phyloP scores from a whole-genome alignment of 2,888 invertebrate species.

The Megamerina dolium region DNA sequence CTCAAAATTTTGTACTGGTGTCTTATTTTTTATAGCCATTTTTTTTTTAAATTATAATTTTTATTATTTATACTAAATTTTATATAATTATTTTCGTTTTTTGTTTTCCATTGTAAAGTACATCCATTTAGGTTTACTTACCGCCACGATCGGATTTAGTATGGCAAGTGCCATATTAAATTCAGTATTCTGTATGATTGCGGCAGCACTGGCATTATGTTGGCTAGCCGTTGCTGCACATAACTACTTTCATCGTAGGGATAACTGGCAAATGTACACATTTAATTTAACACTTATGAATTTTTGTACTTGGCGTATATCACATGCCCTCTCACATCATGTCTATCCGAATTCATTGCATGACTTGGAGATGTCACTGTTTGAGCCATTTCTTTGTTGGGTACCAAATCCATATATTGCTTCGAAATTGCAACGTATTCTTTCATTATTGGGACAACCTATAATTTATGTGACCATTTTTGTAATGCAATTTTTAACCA shows the following conservation, averaged over 20 bases:
- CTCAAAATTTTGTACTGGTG: neutral
- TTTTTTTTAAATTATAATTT: neutral
- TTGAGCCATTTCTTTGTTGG: slow-evolving; percentile 63
- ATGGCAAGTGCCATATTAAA: slow-evolving; percentile 35
- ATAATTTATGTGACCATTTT: slow-evolving; percentile 27
- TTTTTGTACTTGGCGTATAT: slow-evolving; percentile 63
- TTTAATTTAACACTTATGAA: slow-evolving; percentile 62
- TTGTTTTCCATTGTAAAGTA: slow-evolving; percentile 26
- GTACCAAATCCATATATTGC: slow-evolving; percentile 54
- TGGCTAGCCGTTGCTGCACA: slow-evolving; percentile 60
- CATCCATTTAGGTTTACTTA: slow-evolving; percentile 34
- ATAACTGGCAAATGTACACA: slow-evolving; percentile 72
- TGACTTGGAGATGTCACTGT: slow-evolving; percentile 63
- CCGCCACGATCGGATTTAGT: slow-evolving; percentile 35
- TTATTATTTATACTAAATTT: neutral
- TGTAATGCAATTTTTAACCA: slow-evolving; percentile 16
- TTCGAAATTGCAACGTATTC: slow-evolving; percentile 49
- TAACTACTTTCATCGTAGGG: slow-evolving; percentile 69
- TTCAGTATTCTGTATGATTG: slow-evolving; percentile 27
- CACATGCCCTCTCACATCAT: slow-evolving; percentile 72
- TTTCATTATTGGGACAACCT: slow-evolving; percentile 53
- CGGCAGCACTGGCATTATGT: slow-evolving; percentile 56
- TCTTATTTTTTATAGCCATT: neutral
- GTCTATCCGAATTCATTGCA: slow-evolving; percentile 68
- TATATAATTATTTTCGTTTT: neutral